phyloP scores from a whole-genome alignment of 2,797 vertebrate species.

The Sebastes nivosus region DNA sequence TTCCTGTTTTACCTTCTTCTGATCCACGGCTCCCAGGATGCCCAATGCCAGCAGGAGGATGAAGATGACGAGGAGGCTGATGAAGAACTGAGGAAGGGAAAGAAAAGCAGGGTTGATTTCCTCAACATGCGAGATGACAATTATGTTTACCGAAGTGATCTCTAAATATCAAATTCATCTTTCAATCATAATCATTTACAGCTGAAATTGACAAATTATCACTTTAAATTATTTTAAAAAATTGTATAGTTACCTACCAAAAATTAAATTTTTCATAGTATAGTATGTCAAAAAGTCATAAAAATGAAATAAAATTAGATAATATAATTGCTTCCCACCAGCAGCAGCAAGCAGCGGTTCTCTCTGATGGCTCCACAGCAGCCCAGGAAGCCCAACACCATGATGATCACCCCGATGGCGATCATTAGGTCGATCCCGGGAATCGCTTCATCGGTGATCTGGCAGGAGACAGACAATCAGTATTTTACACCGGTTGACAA shows the following conservation, averaged over 20 bases:
- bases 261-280: too few species aligned
- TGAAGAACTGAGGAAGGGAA: slow-evolving; percentile 84
- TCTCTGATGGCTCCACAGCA: slow-evolving; percentile 89
- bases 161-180: too few species aligned
- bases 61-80: slow-evolving; percentile 87
- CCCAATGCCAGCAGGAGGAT: slow-evolving; percentile 86
- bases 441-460: slow-evolving; percentile 50
- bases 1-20: slow-evolving; percentile 74
- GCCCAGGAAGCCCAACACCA: slow-evolving; percentile 90
- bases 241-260: too few species aligned
- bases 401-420: slow-evolving; percentile 85
- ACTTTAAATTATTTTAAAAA: too few species aligned
- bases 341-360: slow-evolving; percentile 87
- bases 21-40: slow-evolving; percentile 78
- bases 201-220: too few species aligned
- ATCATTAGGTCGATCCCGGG: slow-evolving; percentile 82
- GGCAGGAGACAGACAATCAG: neutral
- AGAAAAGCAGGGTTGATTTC: neutral
- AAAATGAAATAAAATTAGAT: neutral
- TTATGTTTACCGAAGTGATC: too few species aligned
- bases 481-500: neutral
- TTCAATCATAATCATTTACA: too few species aligned
- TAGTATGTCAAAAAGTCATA: too few species aligned
- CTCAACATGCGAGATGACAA: neutral
- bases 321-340: slow-evolving; percentile 73